Conservation (phyloP, 2,113 vertebrate species). For the Eleginops maclovinus region DNA sequence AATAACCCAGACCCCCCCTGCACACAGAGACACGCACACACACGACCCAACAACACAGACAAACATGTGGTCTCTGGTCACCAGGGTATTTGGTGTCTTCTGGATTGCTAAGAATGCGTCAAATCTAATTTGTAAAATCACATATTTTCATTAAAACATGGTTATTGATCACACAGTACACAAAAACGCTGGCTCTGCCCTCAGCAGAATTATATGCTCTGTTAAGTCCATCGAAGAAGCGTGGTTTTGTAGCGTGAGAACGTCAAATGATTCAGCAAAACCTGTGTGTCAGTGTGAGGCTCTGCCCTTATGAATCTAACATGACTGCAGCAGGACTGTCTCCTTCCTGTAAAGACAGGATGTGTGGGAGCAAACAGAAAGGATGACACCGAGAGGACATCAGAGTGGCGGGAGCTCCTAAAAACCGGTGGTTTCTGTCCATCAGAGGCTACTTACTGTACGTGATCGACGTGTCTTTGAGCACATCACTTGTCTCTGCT, state of each 20-base stretch:
- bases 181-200: neutral
- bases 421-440: slow-evolving; percentile 33
- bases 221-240: neutral
- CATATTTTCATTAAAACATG: neutral
- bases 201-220: slow-evolving; percentile 18
- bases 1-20: slow-evolving; percentile 2
- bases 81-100: slow-evolving; percentile 24
- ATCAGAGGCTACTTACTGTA: slow-evolving; percentile 25
- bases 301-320: slow-evolving; percentile 29
- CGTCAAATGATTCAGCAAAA: slow-evolving; percentile 53
- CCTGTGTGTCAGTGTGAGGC: slow-evolving; percentile 5
- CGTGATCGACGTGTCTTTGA: slow-evolving; percentile 20
- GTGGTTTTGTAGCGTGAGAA: slow-evolving; percentile 25
- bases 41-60: slow-evolving; percentile 28
- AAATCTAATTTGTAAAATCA: slow-evolving; percentile 17
- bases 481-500: neutral
- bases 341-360: neutral
- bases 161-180: slow-evolving; percentile 9
- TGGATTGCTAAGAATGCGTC: slow-evolving; percentile 31
- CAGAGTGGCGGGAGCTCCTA: slow-evolving; percentile 42
- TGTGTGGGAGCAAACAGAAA: neutral
- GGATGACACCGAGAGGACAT: neutral
- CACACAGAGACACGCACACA: slow-evolving; percentile 6
- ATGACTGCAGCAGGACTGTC: slow-evolving; percentile 15
- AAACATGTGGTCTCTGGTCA: slow-evolving; percentile 54